Percentiles rank a stretch among this genome's conserved stretches.
These are phyloP conservation scores for Oryzias curvinotus DNA, from an alignment of 2,113 vertebrate genomes.

Conservation along the genomic window DNA sequence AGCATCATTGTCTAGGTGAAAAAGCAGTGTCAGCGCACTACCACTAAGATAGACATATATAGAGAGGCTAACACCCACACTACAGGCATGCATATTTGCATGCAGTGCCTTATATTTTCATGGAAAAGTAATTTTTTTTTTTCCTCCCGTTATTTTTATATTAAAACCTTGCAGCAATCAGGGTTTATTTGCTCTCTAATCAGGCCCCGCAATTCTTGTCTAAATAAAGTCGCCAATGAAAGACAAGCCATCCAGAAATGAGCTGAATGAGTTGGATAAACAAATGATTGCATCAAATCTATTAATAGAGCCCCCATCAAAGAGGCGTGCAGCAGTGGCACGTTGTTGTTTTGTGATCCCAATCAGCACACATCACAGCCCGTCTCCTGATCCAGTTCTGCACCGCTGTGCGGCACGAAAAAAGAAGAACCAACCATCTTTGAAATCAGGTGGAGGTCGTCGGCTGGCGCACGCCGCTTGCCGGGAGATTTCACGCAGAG, in stretches of 20 bases:
- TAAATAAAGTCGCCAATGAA: conserved; percentile 63
- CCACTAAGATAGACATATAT: neutral
- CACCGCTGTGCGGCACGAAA: conserved; percentile 45
- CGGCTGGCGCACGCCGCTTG: conserved; percentile 58
- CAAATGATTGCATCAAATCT: conserved; percentile 64
- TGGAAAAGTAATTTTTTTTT: conserved; percentile 54
- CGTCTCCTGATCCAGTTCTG: conserved; percentile 55
- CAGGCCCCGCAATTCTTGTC: conserved; percentile 53
- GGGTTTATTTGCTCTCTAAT: conserved; percentile 68
- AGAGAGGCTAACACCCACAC: conserved; percentile 10
- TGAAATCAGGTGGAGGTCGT: conserved; percentile 48
- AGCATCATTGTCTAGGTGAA: conserved; percentile 25
- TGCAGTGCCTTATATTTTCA: conserved; percentile 39
- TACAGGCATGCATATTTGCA: conserved; percentile 36
- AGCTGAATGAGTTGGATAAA: conserved; percentile 70
- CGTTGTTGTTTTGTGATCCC: conserved; percentile 49
- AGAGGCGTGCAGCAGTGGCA: conserved; percentile 51
- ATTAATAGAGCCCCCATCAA: conserved; percentile 71
- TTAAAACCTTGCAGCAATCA: conserved; percentile 63
- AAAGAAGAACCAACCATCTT: conserved; percentile 50
- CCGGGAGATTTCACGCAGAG: conserved; percentile 69
- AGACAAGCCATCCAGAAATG: conserved; percentile 67
- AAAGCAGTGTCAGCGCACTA: conserved; percentile 31
- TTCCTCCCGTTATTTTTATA: conserved; percentile 41
- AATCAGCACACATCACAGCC: conserved; percentile 55